phyloP scores from a whole-genome alignment of 2,888 invertebrate genomes.

The Diarsia dahlii region DNA sequence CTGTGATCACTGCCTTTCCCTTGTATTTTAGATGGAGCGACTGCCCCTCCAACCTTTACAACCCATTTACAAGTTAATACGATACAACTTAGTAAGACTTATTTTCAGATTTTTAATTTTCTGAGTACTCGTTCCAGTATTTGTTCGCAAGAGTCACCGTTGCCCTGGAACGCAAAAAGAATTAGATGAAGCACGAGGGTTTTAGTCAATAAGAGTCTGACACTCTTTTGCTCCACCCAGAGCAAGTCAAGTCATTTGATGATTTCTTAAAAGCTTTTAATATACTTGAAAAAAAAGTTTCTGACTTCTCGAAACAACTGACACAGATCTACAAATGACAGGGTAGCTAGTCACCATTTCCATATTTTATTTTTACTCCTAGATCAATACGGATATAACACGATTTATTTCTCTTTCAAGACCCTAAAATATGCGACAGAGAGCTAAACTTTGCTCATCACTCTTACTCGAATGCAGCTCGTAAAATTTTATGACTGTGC shows the following conservation, averaged over 20 bases:
- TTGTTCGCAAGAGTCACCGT: too few relatives aligned
- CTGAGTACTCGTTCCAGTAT: background rate
- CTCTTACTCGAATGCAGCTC: conserved; percentile 56
- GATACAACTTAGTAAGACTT: background rate
- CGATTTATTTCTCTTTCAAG: conserved; percentile 51
- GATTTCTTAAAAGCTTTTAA: too few relatives aligned
- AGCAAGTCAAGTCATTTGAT: too few relatives aligned
- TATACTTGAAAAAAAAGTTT: too few relatives aligned
- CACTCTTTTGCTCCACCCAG: too few relatives aligned
- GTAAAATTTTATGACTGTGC: conserved; percentile 56
- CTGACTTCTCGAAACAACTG: background rate
- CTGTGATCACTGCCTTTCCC: too few relatives aligned
- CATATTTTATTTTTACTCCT: conserved; percentile 5
- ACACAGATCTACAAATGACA: background rate
- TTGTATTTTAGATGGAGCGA: too few relatives aligned
- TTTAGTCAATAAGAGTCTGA: too few relatives aligned
- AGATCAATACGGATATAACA: conserved; percentile 28
- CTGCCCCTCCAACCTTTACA: too few relatives aligned
- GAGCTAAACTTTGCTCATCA: conserved; percentile 52
- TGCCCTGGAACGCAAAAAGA: too few relatives aligned
- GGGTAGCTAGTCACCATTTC: background rate
- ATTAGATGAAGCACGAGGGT: too few relatives aligned
- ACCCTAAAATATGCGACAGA: conserved; percentile 49
- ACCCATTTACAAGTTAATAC: background rate
- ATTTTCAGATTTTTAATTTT: background rate